phyloP scores from a whole-genome alignment of 1,140 invertebrate species.

The Euura lappo region DNA sequence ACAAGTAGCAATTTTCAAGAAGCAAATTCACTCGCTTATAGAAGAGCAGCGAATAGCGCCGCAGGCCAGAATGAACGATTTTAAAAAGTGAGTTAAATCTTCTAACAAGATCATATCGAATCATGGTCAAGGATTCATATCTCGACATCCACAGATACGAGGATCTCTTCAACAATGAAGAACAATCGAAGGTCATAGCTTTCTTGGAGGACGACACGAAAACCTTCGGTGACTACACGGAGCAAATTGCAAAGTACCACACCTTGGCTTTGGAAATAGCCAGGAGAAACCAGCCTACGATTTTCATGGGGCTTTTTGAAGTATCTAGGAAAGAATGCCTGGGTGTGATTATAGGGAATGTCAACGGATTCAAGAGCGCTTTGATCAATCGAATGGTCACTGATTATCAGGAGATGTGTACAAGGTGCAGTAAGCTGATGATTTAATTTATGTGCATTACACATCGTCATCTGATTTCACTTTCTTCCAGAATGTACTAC shows the following conservation, averaged over 20 bases:
- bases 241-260: slow-evolving; percentile 70
- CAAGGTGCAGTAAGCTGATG: slow-evolving; percentile 66
- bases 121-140: no score
- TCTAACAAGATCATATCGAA: no score
- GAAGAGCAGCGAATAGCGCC: slow-evolving; percentile 73
- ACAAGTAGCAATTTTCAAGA: slow-evolving; percentile 65
- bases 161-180: slow-evolving; percentile 56
- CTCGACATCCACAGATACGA: slow-evolving; percentile 33
- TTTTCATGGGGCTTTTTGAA: slow-evolving; percentile 86
- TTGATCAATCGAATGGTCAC: slow-evolving; percentile 75
- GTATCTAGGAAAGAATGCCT: slow-evolving; percentile 83
- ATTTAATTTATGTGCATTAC: slow-evolving; percentile 12
- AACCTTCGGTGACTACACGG: slow-evolving; percentile 71
- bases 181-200: slow-evolving; percentile 67
- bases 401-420: slow-evolving; percentile 78
- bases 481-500: slow-evolving; percentile 70
- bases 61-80: slow-evolving; percentile 72
- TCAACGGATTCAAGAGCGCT: slow-evolving; percentile 72
- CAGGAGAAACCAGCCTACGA: slow-evolving; percentile 68
- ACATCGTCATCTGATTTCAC: not conserved
- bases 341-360: slow-evolving; percentile 69
- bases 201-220: slow-evolving; percentile 72
- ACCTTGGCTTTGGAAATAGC: slow-evolving; percentile 70
- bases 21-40: slow-evolving; percentile 66
- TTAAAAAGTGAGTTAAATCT: slow-evolving; percentile 47